Evolutionary conservation across 1,140 invertebrate species (phyloP), one percentile per base, ranked within the genome.

Genomic region (Globodera rostochiensis): DNA sequence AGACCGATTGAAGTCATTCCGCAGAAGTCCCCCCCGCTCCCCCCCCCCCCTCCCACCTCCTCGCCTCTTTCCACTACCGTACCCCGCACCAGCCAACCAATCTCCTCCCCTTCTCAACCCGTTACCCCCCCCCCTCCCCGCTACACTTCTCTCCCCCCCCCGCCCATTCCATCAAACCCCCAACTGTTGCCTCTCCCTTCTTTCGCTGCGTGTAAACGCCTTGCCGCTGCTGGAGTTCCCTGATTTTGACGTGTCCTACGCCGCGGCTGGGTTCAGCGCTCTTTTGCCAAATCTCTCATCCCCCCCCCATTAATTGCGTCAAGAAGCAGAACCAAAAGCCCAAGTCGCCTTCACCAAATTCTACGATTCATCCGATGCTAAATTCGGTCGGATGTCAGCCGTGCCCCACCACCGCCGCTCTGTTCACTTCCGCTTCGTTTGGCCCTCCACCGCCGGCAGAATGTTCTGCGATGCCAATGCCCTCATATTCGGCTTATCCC

Each of bases 401-500:
- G 69, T 15, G 69, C 36, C 36, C 46, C 9, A 7, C 69, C 69
- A 11, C 36, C 19, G 69, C 69, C 69, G 25, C 69, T 13, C 69
- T 71, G n/a, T 71, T 71, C 69, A 45, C 69, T 21, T 36, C 69
- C 69, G 25, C 69, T 19, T 19, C 69, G 6, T 71, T 71, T 71
- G 69, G 46, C 19, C 13, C 57, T 19, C 13, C 57, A 64, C 19
- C 57, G 60, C 60, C 60, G 69, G 19, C 69, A 6, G 57, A 64
- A 15, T 64, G 57, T 64, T 19, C 57, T 64, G 77, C 64, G 70
- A 25, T n/a, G 46, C 60, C n/a, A 7, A 45, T 66, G 76, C 25
- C 77, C 45, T n/a, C 25, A 49, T 78, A 47, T 64, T n/a, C 77
- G 46, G 64, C 64, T 13, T 78, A 78, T 69, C n/a, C 77, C 21